Conservation (phyloP, 2,888 invertebrate species). For the Diaprepes abbreviatus region DNA sequence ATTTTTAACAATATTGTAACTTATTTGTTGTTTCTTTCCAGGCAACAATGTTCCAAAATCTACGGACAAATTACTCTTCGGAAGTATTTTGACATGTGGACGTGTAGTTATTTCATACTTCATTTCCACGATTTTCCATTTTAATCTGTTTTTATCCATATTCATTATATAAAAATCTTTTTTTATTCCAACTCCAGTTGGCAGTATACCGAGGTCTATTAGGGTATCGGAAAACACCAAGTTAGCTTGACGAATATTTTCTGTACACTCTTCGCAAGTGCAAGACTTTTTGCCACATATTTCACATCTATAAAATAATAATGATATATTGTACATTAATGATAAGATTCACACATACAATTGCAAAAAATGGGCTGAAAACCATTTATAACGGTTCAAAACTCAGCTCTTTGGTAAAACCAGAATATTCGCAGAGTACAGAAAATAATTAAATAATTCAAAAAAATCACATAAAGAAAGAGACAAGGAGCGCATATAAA, state of each 20-base stretch:
- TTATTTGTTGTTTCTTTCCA: constrained; percentile 28
- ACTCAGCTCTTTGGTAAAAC: too few species aligned
- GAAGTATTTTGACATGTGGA: constrained; percentile 49
- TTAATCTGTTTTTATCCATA: constrained; percentile 47
- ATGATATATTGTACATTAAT: too few species aligned
- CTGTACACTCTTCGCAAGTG: constrained; percentile 23
- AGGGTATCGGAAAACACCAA: constrained; percentile 53
- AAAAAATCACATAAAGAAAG: too few species aligned
- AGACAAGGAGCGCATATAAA: too few species aligned
- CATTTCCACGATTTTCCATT: constrained; percentile 60
- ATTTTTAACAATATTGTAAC: constrained; percentile 49
- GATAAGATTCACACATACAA: too few species aligned
- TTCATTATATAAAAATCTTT: constrained; percentile 57
- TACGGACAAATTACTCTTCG: constrained; percentile 37
- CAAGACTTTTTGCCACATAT: constrained; percentile 22
- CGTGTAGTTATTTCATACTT: constrained; percentile 52
- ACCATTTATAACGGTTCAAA: too few species aligned
- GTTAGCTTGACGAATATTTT: constrained; percentile 29
- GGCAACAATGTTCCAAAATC: constrained; percentile 36
- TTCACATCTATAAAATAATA: constrained; percentile 37
- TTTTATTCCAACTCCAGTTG: constrained; percentile 50
- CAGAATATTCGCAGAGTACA: too few species aligned
- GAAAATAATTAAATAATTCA: too few species aligned
- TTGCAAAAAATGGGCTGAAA: too few species aligned
- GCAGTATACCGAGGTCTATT: constrained; percentile 59